Percentiles rank a stretch among this genome's conserved stretches.
These are phyloP conservation scores for Zaprionus capensis DNA, from an alignment of 1,140 invertebrate species.

Conservation along the genomic window DNA sequence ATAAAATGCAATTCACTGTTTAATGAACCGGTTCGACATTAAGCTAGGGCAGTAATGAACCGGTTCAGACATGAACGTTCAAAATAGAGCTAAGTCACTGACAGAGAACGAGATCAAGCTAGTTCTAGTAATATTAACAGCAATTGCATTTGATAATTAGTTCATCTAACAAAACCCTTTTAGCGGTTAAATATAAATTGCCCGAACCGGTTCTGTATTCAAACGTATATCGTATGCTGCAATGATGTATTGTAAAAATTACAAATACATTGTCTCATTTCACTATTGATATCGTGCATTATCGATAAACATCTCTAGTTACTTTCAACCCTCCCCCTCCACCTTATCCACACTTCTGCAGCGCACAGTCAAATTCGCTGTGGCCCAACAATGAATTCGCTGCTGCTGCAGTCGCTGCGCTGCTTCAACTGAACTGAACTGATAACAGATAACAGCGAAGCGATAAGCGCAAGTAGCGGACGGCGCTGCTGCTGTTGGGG, in stretches of 20 bases:
- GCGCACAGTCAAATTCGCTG: not conserved
- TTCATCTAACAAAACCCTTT: not conserved
- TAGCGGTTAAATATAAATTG: no score
- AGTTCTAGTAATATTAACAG: no score
- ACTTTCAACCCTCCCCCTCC: no score
- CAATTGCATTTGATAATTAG: not conserved
- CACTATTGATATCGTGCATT: not conserved
- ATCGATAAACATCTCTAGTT: not conserved
- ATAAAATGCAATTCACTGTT: not conserved
- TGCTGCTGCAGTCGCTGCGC: not conserved
- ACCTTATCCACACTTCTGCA: not conserved
- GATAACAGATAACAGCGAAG: constrained; percentile 12
- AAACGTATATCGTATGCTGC: no score
- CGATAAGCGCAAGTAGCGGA: constrained; percentile 15
- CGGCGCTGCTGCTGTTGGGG: not conserved
- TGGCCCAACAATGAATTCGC: not conserved
- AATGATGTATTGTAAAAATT: not conserved
- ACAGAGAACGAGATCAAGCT: no score
- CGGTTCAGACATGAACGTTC: not conserved
- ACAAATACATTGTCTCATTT: not conserved
- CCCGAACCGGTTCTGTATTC: not conserved
- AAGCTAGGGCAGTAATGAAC: not conserved
- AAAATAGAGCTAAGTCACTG: no score
- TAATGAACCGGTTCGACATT: not conserved
- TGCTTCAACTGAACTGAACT: constrained; percentile 5